A percentile compares a stretch with the other conserved stretches of the same genome.
Conservation (phyloP, 2,797 vertebrate species). For the Rhynchotus rufescens region DNA sequence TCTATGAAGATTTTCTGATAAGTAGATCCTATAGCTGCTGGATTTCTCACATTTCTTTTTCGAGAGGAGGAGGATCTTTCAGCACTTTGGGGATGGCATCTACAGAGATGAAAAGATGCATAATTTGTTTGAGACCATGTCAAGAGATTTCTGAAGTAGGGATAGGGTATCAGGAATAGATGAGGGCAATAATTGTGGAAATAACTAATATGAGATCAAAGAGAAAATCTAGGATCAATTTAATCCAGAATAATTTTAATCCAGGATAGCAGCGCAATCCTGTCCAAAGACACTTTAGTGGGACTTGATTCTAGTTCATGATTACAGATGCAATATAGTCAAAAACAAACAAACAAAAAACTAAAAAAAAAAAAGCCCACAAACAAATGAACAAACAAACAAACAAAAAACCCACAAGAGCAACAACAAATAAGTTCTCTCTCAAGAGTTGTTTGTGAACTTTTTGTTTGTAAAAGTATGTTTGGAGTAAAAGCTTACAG, state of each 20-base stretch:
- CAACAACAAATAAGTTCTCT: background rate
- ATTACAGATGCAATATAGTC: background rate
- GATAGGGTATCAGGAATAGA: rapidly evolving
- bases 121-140: background rate
- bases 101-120: background rate
- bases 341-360: background rate
- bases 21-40: background rate
- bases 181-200: background rate
- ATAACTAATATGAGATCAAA: background rate
- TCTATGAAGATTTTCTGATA: background rate
- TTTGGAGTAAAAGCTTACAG: background rate
- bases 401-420: no score
- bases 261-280: background rate
- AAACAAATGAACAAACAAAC: no score
- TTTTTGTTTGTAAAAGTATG: background rate
- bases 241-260: background rate
- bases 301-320: background rate
- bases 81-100: rapidly evolving
- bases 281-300: background rate
- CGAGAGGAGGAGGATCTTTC: background rate
- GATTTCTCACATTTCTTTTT: background rate
- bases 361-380: no score
- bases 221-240: background rate
- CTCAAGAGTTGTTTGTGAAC: background rate
- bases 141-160: background rate